Percentiles rank a stretch among this genome's conserved stretches.
phyloP scores from a whole-genome alignment of 2,888 invertebrate species.

The Cantharis rustica region DNA sequence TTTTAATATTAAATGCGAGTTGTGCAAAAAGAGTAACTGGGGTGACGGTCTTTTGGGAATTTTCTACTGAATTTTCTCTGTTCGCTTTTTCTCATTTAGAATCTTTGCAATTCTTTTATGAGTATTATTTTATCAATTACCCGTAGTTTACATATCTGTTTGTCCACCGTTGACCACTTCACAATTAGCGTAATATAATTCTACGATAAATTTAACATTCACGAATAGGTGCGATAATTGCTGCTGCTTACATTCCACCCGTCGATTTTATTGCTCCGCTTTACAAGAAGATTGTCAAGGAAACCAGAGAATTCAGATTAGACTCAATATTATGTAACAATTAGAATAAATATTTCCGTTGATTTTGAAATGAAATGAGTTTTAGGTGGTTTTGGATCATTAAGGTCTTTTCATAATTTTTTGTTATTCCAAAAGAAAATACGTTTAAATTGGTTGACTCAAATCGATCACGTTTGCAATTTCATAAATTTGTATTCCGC shows the following conservation, averaged over 20 bases:
- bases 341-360: neutral
- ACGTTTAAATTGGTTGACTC: neutral
- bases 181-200: neutral
- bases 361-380: neutral
- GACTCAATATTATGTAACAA: neutral
- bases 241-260: neutral
- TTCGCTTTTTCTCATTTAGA: neutral
- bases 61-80: no score
- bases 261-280: neutral
- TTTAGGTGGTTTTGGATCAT: no score
- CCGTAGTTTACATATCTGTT: neutral
- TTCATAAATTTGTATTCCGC: neutral
- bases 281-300: neutral
- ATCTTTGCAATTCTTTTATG: neutral
- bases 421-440: neutral
- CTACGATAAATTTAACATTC: neutral
- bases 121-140: no score
- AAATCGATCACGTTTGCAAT: neutral
- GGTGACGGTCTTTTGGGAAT: neutral
- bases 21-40: no score
- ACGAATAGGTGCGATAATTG: neutral
- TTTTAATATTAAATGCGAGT: no score
- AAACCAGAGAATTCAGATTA: neutral
- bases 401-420: neutral
- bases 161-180: neutral